phyloP scores from a whole-genome alignment of 30 jellyfish, hydroid and myxozoan species.

The Chironex yamaguchii region DNA sequence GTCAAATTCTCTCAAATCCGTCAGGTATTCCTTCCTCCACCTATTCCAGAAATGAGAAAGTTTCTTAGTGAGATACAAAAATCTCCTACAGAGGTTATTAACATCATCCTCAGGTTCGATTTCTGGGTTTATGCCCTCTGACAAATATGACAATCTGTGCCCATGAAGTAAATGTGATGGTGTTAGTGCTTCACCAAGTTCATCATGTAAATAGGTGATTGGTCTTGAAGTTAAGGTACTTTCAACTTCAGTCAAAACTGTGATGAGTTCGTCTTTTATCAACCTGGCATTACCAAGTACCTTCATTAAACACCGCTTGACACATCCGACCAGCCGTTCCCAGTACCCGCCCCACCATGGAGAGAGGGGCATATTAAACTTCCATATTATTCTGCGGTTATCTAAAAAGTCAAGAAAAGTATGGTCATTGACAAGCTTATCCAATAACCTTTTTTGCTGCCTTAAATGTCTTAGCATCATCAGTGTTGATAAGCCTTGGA shows the following conservation, averaged over 20 bases:
- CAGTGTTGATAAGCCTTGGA: slow-evolving; percentile 64
- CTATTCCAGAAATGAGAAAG: no score
- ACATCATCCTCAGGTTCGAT: neutral
- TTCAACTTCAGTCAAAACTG: slow-evolving; percentile 46
- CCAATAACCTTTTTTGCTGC: slow-evolving; percentile 56
- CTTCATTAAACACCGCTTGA: slow-evolving; percentile 38
- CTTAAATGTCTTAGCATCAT: slow-evolving; percentile 63
- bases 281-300: slow-evolving; percentile 48
- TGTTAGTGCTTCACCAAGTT: slow-evolving; percentile 23
- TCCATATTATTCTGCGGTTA: slow-evolving; percentile 33
- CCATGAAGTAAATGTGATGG: slow-evolving; percentile 60
- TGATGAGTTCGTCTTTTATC: slow-evolving; percentile 28
- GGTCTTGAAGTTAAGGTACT: slow-evolving; percentile 27
- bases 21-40: no score
- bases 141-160: slow-evolving; percentile 1
- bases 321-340: slow-evolving; percentile 42
- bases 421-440: slow-evolving; percentile 12
- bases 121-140: slow-evolving; percentile 8
- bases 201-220: slow-evolving; percentile 21
- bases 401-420: slow-evolving; percentile 15
- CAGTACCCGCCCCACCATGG: slow-evolving; percentile 73
- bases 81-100: neutral
- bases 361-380: slow-evolving; percentile 39
- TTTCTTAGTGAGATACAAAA: no score
- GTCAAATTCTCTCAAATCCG: no score